Base-by-base conservation (phyloP, 2,113 vertebrate genomes). In the Vombatus ursinus region DNA sequence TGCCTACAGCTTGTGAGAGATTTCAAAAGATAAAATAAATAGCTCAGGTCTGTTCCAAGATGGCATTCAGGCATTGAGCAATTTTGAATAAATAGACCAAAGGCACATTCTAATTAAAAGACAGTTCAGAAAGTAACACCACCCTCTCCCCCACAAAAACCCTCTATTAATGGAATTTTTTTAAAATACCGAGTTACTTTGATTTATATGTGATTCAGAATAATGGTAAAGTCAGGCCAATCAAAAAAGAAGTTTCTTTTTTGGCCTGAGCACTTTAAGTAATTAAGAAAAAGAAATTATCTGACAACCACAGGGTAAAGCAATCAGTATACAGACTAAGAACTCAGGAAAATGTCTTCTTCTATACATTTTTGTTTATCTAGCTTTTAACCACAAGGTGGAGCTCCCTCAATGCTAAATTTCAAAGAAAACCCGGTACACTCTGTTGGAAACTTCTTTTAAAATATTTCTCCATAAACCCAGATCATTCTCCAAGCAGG, bases 301-400 rank as follows among this genome's bases (percentile, higher is more conserved):
- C 6, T 22, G 68, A 84, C 61, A 68, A n/a, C 16, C 16, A 84
- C 37, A 84, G 68, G n/a, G 68, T 44, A 2, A 44, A 84, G 16
- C 19, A 16, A 84, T 44, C 0, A 53, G 23, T 1, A 48, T 0
- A 0, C 0, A 8, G 5, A 23, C 50, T 52, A 49, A 91, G 84
- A 54, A 90, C n/a, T 53, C 19, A 0, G 16, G 44, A 37, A 94
- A 95, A 91, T 6, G 24, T 4, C 31, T 91, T 51, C 49, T 28
- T 10, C 84, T 90, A 90, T 28, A 94, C 50, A 44, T 23, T 84
- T 77, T 84, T 14, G 52, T 51, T 94, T 0, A 0, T 68, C 44
- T 52, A 97, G 22, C 25, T 57, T 2, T 53, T 22, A 57, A n/a
- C 93, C 98, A 98, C 97, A 96, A 97, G 98, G 98, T 98, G 98